A percentile compares a stretch with the other conserved stretches of the same genome.
phyloP scores from a whole-genome alignment of 2,113 vertebrate species.

The Ammodramus savannarum region DNA sequence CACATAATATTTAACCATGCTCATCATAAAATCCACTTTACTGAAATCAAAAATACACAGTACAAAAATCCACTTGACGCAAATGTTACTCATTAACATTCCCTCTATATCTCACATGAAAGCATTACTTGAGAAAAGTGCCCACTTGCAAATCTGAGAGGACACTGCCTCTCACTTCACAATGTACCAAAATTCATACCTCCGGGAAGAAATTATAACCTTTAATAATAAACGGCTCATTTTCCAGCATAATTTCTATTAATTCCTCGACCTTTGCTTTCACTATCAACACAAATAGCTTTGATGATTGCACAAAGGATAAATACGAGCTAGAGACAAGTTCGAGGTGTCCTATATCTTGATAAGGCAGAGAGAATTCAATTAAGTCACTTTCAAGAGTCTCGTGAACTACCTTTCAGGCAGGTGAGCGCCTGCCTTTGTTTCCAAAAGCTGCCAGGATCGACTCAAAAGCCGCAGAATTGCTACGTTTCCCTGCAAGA shows the following conservation, averaged over 20 bases:
- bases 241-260: not conserved
- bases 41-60: not conserved
- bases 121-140: not conserved
- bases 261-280: not conserved
- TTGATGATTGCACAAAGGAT: not conserved
- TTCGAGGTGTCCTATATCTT: not conserved
- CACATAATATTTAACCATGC: not conserved
- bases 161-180: not conserved
- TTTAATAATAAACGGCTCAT: not conserved
- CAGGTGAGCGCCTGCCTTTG: not conserved
- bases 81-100: slow-evolving; percentile 19
- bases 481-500: not conserved
- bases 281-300: not conserved
- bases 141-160: not conserved
- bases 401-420: not conserved
- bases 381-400: not conserved
- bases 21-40: slow-evolving; percentile 16
- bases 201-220: not conserved
- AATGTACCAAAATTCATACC: not conserved
- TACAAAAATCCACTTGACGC: not conserved
- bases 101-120: not conserved
- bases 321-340: not conserved
- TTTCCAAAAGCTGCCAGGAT: not conserved
- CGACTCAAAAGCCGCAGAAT: not conserved
- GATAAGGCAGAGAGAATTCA: not conserved